These are phyloP conservation scores for Capra hircus DNA, from an alignment of 2,113 vertebrate species.

Conservation along the genomic window DNA sequence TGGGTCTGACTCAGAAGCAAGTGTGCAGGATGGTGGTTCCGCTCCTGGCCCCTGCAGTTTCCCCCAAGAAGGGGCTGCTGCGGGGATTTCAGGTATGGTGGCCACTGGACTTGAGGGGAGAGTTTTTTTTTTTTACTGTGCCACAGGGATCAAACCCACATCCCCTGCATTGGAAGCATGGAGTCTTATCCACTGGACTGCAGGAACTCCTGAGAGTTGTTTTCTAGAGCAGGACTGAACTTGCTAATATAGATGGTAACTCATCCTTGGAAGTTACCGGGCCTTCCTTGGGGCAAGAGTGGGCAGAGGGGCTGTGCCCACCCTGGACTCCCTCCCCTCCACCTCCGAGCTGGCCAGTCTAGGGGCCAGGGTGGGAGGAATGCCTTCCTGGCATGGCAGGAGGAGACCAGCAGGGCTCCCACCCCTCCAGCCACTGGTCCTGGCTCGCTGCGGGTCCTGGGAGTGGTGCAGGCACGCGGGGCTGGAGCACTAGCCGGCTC, in stretches of 20 bases:
- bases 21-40: not conserved
- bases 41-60: rapidly evolving
- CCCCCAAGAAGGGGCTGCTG: not conserved
- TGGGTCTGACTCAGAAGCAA: not conserved
- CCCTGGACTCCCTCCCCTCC: not conserved
- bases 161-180: not conserved
- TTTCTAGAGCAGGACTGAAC: not conserved
- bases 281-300: not conserved
- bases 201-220: not conserved
- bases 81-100: not conserved
- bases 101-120: too few relatives aligned
- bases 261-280: not conserved
- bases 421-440: not conserved
- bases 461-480: not conserved
- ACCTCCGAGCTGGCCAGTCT: not conserved
- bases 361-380: not conserved
- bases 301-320: not conserved
- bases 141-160: not conserved
- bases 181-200: not conserved
- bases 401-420: not conserved
- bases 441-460: not conserved
- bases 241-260: rapidly evolving
- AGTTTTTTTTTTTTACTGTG: not conserved
- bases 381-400: not conserved
- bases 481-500: not conserved